Conservation (phyloP, 2,113 vertebrate species). For the Malurus elegans region DNA sequence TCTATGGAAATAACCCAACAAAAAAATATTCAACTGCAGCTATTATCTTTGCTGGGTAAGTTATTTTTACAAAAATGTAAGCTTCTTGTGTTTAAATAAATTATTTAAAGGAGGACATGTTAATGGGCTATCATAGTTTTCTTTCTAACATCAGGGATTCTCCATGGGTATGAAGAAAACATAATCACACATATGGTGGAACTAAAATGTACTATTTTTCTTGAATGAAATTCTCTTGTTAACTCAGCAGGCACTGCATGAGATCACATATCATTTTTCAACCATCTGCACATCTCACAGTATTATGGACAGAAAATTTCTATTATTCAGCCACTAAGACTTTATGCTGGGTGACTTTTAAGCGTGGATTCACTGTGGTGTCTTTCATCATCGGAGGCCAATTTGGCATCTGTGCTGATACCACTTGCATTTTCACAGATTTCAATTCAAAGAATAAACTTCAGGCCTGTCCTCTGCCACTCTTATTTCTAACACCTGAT, state of each 20-base stretch:
- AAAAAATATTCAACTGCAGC: neutral
- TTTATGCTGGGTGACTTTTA: slow-evolving; percentile 31
- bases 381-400: neutral
- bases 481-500: neutral
- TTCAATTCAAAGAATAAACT: neutral
- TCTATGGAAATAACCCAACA: neutral
- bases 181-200: slow-evolving; percentile 65
- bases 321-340: slow-evolving; percentile 4
- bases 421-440: neutral
- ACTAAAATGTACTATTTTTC: slow-evolving; percentile 57
- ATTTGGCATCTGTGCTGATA: neutral
- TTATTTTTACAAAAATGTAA: neutral
- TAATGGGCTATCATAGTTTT: slow-evolving; percentile 31
- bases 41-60: neutral
- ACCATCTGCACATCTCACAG: slow-evolving; percentile 51
- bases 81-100: neutral
- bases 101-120: neutral
- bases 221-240: slow-evolving; percentile 66
- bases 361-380: neutral
- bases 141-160: slow-evolving; percentile 45
- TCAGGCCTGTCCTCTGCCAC: neutral
- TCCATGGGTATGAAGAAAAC: slow-evolving; percentile 48
- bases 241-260: slow-evolving; percentile 65
- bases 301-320: slow-evolving; percentile 35
- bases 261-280: slow-evolving; percentile 58